Base-by-base conservation (phyloP, 2,113 vertebrate genomes). In the Istiophorus platypterus region DNA sequence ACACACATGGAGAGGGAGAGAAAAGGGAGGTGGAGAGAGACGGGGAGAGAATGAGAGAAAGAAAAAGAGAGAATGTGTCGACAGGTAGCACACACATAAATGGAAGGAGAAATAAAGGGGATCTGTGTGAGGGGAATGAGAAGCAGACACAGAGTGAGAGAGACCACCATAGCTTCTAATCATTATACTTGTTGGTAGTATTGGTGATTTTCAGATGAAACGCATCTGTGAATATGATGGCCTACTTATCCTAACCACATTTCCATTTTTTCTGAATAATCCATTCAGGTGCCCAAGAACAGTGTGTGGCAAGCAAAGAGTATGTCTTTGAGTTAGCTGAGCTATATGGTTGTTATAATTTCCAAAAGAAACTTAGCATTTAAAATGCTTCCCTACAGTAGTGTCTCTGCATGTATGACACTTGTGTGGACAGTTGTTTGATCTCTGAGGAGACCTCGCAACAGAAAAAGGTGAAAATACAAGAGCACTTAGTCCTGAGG, bases 141-240 rank as follows among this genome's bases (percentile, higher is more conserved):
- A 54, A 71, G 70, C 65, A 76, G 56, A 71, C 65, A 71, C 45
- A 68, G 69, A 80, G 72, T 70, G 76, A 51, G 59, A 70, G 10
- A 71, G 71, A 47, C 65, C 81, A 76, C 76, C 13, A 52, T 2
- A 29, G 39, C 65, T 57, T 76, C 75, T 85, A 84, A 91, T 89
- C 86, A 87, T 77, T 84, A 78, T 72, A 67, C 58, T 57, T 81
- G 87, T 87, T 84, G 76, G 75, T 84, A 63, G 68, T 84, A 85
- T 84, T 79, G 87, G 77, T 80, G 49, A 85, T 88, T 85, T 92
- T 68, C 81, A 82, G 49, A 88, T 91, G 89, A 90, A 91, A 88
- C 78, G 34, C 51, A 74, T 20, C 76, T 56, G 51, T 85, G 86
- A 84, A 85, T 59, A 73, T 18, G 59, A 80, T 69, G 87, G 62